These are phyloP conservation scores for Drosophila mulleri DNA, from an alignment of 2,888 invertebrate species.

Conservation along the genomic window DNA sequence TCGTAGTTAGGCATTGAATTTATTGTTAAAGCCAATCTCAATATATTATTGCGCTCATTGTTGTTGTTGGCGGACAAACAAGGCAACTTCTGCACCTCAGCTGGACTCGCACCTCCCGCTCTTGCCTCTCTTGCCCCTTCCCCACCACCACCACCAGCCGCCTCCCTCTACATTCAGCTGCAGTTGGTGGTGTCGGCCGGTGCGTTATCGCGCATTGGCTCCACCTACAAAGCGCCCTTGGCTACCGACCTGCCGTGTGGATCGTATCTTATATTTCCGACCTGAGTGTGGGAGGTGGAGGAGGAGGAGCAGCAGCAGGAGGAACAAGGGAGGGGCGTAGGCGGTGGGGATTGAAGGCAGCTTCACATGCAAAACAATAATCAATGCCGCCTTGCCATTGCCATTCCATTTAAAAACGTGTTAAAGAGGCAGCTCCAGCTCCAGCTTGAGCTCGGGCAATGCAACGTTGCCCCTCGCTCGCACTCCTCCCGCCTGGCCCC, in stretches of 20 bases:
- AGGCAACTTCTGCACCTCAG: constrained; percentile 73
- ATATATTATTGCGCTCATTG: constrained; percentile 71
- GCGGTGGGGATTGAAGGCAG: not conserved
- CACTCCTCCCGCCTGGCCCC: not conserved
- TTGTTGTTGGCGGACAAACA: constrained; percentile 51
- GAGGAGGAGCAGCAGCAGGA: too few relatives aligned
- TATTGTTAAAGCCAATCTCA: constrained; percentile 65
- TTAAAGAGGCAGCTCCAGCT: constrained; percentile 70
- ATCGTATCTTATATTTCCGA: constrained; percentile 26
- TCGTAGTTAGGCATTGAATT: constrained; percentile 76
- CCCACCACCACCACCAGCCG: not conserved
- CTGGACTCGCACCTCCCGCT: not conserved
- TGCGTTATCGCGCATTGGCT: constrained; percentile 68
- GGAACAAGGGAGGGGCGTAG: not conserved
- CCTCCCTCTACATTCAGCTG: constrained; percentile 14
- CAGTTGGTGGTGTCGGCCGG: constrained; percentile 38
- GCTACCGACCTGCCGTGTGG: constrained; percentile 55
- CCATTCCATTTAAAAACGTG: constrained; percentile 77
- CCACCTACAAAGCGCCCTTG: constrained; percentile 75
- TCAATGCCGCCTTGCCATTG: constrained; percentile 61
- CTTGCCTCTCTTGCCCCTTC: not conserved
- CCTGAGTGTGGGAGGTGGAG: not conserved
- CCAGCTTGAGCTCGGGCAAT: constrained; percentile 16
- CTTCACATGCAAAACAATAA: constrained; percentile 77
- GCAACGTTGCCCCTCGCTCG: not conserved